Conservation (phyloP, 2,113 vertebrate genomes). For the Athene cunicularia region DNA sequence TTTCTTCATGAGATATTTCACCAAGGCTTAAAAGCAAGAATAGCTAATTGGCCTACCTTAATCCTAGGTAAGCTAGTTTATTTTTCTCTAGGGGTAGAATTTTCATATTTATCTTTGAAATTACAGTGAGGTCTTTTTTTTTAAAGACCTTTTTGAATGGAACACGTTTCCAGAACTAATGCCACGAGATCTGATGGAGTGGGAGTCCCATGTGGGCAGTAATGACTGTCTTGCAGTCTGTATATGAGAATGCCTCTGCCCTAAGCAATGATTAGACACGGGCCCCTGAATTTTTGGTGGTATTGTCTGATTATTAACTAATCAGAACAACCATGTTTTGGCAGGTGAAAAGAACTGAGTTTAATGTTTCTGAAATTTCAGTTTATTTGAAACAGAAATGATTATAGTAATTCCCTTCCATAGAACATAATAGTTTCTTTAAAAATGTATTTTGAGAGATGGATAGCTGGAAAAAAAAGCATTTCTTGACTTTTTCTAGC, state of each 20-base stretch:
- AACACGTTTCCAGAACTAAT: not conserved
- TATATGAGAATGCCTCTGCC: not conserved
- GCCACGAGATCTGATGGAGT: not conserved
- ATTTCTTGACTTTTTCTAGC: conserved; percentile 78
- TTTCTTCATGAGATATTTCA: conserved; percentile 99
- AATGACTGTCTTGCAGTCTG: not conserved
- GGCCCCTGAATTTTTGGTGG: not conserved
- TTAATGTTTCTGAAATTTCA: not conserved
- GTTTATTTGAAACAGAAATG: not conserved
- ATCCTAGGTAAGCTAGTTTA: conserved; percentile 89
- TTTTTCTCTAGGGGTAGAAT: not conserved
- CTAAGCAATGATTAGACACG: not conserved
- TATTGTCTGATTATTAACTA: not conserved
- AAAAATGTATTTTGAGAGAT: not conserved
- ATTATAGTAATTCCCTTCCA: not conserved
- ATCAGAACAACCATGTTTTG: not conserved
- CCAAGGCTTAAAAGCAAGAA: conserved; percentile 96
- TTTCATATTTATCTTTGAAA: not conserved
- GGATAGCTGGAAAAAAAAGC: not conserved
- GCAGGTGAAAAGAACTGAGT: not conserved
- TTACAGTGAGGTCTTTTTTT: not conserved
- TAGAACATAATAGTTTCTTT: not conserved
- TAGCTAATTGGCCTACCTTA: conserved; percentile 98
- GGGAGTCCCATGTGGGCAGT: not conserved
- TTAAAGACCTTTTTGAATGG: not conserved